A percentile compares a stretch with the other conserved stretches of the same genome.
Conservation (phyloP, 2,888 invertebrate species). For the Nemotelus pantherinus region DNA sequence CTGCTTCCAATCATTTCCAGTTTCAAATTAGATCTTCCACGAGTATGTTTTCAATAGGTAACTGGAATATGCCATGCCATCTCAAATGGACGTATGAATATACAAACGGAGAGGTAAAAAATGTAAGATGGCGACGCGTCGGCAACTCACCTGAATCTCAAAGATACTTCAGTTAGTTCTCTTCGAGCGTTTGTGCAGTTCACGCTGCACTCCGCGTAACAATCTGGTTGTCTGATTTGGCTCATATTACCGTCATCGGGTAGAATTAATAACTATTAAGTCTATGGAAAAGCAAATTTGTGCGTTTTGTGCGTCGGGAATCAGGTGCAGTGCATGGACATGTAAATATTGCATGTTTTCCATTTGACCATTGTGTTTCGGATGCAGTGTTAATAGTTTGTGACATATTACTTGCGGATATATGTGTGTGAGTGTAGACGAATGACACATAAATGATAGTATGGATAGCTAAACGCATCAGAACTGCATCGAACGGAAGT, state of each 20-base stretch:
- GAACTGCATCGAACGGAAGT: too few species aligned
- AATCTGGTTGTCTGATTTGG: neutral
- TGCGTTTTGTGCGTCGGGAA: too few species aligned
- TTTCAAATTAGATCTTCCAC: neutral
- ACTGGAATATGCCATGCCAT: constrained; percentile 11
- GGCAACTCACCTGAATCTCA: constrained; percentile 1
- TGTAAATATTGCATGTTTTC: too few species aligned
- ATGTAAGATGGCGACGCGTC: constrained; percentile 62
- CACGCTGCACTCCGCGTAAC: constrained; percentile 60
- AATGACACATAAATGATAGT: too few species aligned
- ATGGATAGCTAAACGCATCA: too few species aligned
- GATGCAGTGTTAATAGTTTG: too few species aligned
- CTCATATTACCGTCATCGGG: neutral
- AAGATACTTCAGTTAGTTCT: constrained; percentile 57
- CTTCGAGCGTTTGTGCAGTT: constrained; percentile 61
- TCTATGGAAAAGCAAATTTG: too few species aligned
- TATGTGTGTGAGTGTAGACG: too few species aligned
- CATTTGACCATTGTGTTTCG: too few species aligned
- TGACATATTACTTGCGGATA: too few species aligned
- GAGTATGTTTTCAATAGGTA: neutral
- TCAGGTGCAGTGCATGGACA: too few species aligned
- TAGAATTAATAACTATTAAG: too few species aligned
- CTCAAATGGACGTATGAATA: constrained; percentile 10
- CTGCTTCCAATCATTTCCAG: neutral
- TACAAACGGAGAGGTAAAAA: constrained; percentile 21